Evolutionary conservation across 2,113 vertebrate species (phyloP).

Genomic region (Origma solitaria): DNA sequence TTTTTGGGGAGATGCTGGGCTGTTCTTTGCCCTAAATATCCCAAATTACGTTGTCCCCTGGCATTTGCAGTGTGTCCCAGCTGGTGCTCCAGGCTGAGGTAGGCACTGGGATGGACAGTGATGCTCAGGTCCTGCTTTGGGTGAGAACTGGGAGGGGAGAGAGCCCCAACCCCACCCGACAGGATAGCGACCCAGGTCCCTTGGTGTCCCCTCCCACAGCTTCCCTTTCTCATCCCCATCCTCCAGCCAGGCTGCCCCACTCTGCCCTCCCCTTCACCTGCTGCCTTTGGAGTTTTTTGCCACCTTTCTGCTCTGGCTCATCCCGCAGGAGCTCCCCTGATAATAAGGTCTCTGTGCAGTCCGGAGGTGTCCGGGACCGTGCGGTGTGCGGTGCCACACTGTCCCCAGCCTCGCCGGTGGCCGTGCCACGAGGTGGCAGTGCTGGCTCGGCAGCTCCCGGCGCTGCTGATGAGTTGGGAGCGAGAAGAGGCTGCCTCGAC

Average conservation of each 20-base stretch:
- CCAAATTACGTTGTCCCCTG: not conserved
- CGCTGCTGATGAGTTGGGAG: accelerated
- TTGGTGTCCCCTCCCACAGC: not conserved
- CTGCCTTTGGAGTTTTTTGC: not conserved
- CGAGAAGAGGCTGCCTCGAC: not conserved
- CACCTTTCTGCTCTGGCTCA: accelerated
- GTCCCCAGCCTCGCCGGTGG: not conserved
- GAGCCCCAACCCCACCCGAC: accelerated
- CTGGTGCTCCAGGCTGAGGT: not conserved
- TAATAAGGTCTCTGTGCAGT: accelerated
- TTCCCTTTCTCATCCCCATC: not conserved
- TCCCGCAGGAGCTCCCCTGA: accelerated
- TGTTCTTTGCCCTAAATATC: not conserved
- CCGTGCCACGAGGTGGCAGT: constrained; percentile 8
- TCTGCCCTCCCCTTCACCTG: not conserved
- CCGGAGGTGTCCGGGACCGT: accelerated
- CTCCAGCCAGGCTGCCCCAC: not conserved
- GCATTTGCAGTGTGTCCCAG: not conserved
- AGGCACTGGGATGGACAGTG: accelerated
- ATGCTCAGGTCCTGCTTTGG: not conserved
- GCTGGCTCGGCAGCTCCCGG: not conserved
- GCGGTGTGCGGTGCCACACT: accelerated
- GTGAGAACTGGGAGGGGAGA: not conserved
- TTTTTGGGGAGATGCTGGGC: not conserved
- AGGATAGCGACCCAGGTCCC: not conserved